phyloP scores from a whole-genome alignment of 2,113 vertebrate genomes.

The Reinhardtius hippoglossoides region DNA sequence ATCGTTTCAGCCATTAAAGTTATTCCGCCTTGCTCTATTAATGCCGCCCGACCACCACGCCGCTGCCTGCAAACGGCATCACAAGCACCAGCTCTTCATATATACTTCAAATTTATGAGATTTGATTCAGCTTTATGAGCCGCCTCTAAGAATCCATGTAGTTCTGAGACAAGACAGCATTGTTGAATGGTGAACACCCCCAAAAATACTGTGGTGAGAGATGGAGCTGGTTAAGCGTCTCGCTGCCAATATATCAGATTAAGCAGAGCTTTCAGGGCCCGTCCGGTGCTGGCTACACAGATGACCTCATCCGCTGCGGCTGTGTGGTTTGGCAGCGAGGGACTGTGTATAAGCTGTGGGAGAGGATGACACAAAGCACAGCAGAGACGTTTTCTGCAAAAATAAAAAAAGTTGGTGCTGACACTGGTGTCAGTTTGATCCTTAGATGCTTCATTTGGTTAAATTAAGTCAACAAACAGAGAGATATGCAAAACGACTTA shows the following conservation, averaged over 20 bases:
- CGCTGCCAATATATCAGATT: constrained; percentile 58
- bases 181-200: constrained; percentile 33
- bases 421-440: neutral
- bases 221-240: constrained; percentile 17
- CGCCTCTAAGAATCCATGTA: neutral
- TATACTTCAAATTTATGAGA: constrained; percentile 27
- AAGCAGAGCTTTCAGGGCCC: constrained; percentile 46
- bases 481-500: neutral
- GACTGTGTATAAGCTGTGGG: constrained; percentile 51
- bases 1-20: constrained; percentile 30
- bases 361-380: constrained; percentile 63
- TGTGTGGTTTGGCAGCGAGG: constrained; percentile 58
- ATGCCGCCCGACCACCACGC: constrained; percentile 10
- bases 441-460: constrained; percentile 32
- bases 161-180: constrained; percentile 44
- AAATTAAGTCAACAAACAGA: constrained; percentile 21
- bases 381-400: constrained; percentile 27
- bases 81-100: neutral
- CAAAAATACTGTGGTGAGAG: constrained; percentile 18
- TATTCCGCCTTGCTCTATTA: constrained; percentile 33
- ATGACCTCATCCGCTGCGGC: constrained; percentile 71
- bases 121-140: constrained; percentile 27
- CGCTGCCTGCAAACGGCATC: constrained; percentile 15
- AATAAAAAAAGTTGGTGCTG: neutral
- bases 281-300: constrained; percentile 28